Percentiles rank a stretch among this genome's conserved stretches.
phyloP scores from a whole-genome alignment of 2,113 vertebrate species.

The pig (Sus scrofa) region DNA sequence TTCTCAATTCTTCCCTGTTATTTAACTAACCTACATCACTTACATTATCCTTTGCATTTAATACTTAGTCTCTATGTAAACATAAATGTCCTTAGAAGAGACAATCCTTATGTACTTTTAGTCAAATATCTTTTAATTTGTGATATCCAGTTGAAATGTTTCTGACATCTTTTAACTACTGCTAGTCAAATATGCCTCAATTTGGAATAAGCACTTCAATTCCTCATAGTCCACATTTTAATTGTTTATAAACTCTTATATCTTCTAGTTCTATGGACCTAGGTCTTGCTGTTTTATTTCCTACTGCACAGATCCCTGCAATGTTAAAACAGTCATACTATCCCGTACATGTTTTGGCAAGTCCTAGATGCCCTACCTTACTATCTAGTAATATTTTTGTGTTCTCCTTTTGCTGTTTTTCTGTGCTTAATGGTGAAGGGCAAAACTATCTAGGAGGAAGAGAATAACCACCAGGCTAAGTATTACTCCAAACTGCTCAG shows the following conservation, averaged over 20 bases:
- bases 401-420: background rate
- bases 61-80: slow-evolving; percentile 29
- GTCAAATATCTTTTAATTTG: slow-evolving; percentile 27
- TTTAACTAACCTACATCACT: background rate
- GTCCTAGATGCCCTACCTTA: background rate
- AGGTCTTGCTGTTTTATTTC: background rate
- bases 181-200: background rate
- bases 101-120: background rate
- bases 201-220: background rate
- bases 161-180: background rate
- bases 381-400: background rate
- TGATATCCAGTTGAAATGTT: background rate
- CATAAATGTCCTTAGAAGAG: background rate
- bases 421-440: background rate
- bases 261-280: background rate
- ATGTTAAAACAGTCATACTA: background rate
- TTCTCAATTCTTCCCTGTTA: background rate
- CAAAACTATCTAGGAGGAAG: background rate
- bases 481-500: background rate
- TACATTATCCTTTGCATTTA: slow-evolving; percentile 1
- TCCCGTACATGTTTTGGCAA: background rate
- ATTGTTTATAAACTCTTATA: background rate
- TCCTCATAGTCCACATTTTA: background rate
- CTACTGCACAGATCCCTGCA: background rate
- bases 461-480: background rate